These are phyloP conservation scores for Gymnoscopelus braueri DNA, from an alignment of 2,797 vertebrate genomes.

Conservation along the genomic window DNA sequence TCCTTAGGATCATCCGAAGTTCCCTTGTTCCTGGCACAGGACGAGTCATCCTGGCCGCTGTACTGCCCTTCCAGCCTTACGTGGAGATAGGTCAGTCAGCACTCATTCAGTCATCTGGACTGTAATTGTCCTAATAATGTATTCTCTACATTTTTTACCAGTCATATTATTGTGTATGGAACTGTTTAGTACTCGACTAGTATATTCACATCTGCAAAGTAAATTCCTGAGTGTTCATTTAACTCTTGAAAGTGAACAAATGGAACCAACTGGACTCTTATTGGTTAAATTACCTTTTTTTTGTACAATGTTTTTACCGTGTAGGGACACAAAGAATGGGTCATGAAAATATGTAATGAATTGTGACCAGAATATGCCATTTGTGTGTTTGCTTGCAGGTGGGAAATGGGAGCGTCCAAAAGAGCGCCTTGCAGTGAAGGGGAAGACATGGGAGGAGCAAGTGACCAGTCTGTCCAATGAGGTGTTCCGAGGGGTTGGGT, in stretches of 20 bases:
- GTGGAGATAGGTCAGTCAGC: conserved; percentile 91
- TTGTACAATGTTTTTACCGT: too few species aligned
- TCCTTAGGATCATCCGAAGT: conserved; percentile 88
- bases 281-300: too few species aligned
- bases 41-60: conserved; percentile 90
- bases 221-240: too few species aligned
- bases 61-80: conserved; percentile 96
- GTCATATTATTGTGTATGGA: neutral
- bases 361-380: too few species aligned
- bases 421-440: conserved; percentile 87
- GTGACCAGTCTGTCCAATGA: conserved; percentile 87
- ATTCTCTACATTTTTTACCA: conserved; percentile 3
- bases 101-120: neutral
- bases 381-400: conserved; percentile 76
- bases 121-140: too few species aligned
- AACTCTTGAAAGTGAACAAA: too few species aligned
- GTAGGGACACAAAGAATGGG: neutral
- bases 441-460: conserved; percentile 96
- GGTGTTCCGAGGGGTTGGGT: conserved; percentile 88
- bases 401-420: conserved; percentile 95
- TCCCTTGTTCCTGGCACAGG: conserved; percentile 90
- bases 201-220: too few species aligned
- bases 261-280: too few species aligned
- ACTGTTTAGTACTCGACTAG: too few species aligned
- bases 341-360: neutral